phyloP scores from a whole-genome alignment of 2,888 invertebrate genomes.

The Brachyptera risi region DNA sequence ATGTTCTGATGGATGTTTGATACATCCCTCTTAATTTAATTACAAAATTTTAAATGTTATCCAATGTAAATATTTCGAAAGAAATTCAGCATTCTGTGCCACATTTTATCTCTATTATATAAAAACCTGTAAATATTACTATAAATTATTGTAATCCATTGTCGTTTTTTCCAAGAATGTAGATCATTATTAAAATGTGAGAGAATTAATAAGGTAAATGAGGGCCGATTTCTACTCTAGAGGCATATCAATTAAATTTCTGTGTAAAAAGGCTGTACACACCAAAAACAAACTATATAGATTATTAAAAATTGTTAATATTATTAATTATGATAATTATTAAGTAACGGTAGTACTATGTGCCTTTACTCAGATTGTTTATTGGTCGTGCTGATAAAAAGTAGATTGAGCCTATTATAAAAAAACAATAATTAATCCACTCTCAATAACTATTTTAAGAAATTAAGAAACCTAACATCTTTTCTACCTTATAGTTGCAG shows the following conservation, averaged over 20 bases:
- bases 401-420: constrained; percentile 28
- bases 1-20: not conserved
- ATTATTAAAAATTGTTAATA: not conserved
- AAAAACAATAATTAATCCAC: too few relatives aligned
- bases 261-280: constrained; percentile 19
- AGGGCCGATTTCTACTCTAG: not conserved
- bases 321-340: constrained; percentile 6
- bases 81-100: constrained; percentile 7
- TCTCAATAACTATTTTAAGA: constrained; percentile 15
- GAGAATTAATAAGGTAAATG: not conserved
- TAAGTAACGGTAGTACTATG: constrained; percentile 13
- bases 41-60: not conserved
- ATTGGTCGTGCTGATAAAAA: constrained; percentile 11
- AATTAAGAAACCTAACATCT: constrained; percentile 18
- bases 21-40: not conserved
- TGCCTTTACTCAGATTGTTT: constrained; percentile 15
- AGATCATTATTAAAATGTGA: not conserved
- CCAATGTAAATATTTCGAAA: not conserved
- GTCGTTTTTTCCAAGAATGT: not conserved
- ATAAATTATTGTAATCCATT: not conserved
- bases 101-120: constrained; percentile 3
- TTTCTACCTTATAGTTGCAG: constrained; percentile 25
- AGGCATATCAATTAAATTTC: constrained; percentile 21
- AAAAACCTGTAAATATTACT: not conserved
- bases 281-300: constrained; percentile 14